phyloP scores from a whole-genome alignment of 2,113 vertebrate genomes.

The Machaerirhynchus nigripectus region DNA sequence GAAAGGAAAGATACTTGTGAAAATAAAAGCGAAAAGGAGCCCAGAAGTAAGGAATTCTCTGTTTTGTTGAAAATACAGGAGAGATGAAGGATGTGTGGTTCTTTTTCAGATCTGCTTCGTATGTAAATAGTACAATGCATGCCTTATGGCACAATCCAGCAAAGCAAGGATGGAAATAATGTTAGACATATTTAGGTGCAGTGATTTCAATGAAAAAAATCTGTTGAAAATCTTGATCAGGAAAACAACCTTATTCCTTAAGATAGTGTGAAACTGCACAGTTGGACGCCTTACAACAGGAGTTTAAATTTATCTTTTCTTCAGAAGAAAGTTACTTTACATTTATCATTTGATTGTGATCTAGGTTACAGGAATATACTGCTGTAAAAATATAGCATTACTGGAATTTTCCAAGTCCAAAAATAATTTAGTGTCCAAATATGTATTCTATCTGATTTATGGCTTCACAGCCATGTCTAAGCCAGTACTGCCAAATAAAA shows the following conservation, averaged over 20 bases:
- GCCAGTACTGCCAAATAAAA: conserved; percentile 29
- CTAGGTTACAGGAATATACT: conserved; percentile 7
- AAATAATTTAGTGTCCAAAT: conserved; percentile 39
- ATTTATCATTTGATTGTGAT: neutral
- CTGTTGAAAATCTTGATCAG: neutral
- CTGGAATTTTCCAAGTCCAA: conserved; percentile 40
- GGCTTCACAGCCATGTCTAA: neutral
- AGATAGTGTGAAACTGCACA: neutral
- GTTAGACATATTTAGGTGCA: neutral
- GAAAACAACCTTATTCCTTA: neutral
- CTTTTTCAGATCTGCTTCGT: neutral
- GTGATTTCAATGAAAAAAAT: neutral
- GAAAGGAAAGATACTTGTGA: neutral
- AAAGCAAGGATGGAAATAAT: neutral
- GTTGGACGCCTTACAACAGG: neutral
- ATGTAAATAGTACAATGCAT: fast-evolving
- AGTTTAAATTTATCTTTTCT: conserved; percentile 1
- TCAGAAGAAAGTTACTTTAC: neutral
- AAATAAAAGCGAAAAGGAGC: neutral
- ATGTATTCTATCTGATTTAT: conserved; percentile 37
- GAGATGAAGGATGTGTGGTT: neutral
- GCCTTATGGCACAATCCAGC: neutral
- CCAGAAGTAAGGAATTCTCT: neutral
- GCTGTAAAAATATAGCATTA: conserved; percentile 29
- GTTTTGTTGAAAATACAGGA: neutral